Evolutionary conservation across 1,140 invertebrate species (phyloP).

Genomic region (Drosophila setifemur): DNA sequence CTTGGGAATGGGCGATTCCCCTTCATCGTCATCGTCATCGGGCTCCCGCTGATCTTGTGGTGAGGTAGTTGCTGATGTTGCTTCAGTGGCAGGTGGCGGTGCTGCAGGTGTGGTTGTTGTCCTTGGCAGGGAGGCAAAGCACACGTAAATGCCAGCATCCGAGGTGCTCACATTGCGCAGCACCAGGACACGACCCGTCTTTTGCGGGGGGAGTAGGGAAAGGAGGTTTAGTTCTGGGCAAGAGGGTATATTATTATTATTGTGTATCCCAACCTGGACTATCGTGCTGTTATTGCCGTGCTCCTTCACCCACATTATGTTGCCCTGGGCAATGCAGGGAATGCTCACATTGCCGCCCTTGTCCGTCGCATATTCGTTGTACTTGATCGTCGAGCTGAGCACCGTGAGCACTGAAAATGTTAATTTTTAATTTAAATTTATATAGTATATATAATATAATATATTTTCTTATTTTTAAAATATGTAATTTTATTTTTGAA

Average conservation of each 20-base stretch:
- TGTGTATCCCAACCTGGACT: constrained; percentile 54
- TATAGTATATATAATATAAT: background rate
- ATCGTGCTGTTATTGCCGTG: constrained; percentile 72
- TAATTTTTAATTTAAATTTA: no score
- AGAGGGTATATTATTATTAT: background rate
- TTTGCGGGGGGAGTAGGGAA: no score
- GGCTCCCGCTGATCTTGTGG: constrained; percentile 1
- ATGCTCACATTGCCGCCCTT: constrained; percentile 81
- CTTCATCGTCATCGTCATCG: background rate
- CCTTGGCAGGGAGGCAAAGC: constrained; percentile 63
- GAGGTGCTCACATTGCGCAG: constrained; percentile 70
- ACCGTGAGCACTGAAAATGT: constrained; percentile 82
- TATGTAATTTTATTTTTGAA: no score
- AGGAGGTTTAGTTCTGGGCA: background rate
- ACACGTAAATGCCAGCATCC: constrained; percentile 77
- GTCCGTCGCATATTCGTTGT: constrained; percentile 81
- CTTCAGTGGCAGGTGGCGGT: constrained; percentile 28
- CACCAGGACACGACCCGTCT: constrained; percentile 72
- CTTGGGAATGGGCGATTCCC: background rate
- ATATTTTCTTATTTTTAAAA: background rate
- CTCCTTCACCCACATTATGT: constrained; percentile 80
- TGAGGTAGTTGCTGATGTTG: constrained; percentile 52
- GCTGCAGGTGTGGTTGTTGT: constrained; percentile 5
- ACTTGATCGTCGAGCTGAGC: constrained; percentile 79
- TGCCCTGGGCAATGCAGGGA: constrained; percentile 74